These are phyloP conservation scores for Diorhabda sublineata DNA, from an alignment of 1,140 invertebrate species.

Conservation along the genomic window DNA sequence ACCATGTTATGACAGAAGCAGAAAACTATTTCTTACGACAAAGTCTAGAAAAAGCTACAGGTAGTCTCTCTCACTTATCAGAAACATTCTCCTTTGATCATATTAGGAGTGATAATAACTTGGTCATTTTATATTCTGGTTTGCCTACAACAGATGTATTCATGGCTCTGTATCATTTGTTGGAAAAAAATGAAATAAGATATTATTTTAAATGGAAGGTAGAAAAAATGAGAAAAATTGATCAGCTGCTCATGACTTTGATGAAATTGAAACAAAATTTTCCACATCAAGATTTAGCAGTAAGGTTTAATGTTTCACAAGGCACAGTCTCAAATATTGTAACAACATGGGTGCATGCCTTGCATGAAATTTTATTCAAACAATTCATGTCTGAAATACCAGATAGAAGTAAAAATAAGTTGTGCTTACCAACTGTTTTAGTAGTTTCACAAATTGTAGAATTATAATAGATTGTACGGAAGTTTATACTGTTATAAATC, in stretches of 20 bases:
- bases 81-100: constrained; percentile 8
- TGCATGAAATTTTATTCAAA: constrained; percentile 30
- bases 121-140: constrained; percentile 24
- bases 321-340: constrained; percentile 32
- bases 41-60: no score
- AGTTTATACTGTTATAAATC: constrained; percentile 13
- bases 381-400: constrained; percentile 30
- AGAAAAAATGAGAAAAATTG: constrained; percentile 25
- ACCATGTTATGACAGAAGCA: no score
- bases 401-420: constrained; percentile 24
- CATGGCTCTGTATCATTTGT: constrained; percentile 13
- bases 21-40: no score
- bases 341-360: constrained; percentile 30
- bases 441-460: constrained; percentile 26
- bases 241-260: constrained; percentile 32
- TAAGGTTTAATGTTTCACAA: constrained; percentile 20
- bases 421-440: constrained; percentile 24
- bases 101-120: constrained; percentile 18
- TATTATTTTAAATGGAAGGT: no score
- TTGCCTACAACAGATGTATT: constrained; percentile 21
- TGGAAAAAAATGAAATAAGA: constrained; percentile 19
- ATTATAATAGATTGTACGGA: constrained; percentile 29
- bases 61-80: no score
- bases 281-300: constrained; percentile 25
- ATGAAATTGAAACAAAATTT: constrained; percentile 33